Evolutionary conservation across 2,113 vertebrate species (phyloP).

Genomic region (Nyctibius bracteatus): DNA sequence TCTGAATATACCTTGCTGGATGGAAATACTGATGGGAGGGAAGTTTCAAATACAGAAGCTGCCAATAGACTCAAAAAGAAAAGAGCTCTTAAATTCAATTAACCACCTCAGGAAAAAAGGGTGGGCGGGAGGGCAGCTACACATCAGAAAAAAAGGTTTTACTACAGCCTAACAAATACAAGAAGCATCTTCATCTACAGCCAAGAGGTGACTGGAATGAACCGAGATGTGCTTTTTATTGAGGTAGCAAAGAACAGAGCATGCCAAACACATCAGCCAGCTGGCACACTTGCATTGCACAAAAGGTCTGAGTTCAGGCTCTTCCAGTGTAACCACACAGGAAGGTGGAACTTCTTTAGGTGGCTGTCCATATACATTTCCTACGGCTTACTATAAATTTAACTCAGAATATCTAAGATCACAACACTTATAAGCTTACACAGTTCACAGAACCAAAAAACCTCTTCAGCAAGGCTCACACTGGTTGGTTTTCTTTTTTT

Average conservation of each 20-base stretch:
- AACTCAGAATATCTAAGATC: not conserved
- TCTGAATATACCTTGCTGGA: not conserved
- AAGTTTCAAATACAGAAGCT: not conserved
- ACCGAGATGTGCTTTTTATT: not conserved
- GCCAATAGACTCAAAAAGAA: not conserved
- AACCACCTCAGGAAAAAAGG: not conserved
- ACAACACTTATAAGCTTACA: not conserved
- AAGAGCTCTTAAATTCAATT: not conserved
- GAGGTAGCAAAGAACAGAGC: not conserved
- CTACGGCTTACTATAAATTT: not conserved
- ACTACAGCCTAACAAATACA: not conserved
- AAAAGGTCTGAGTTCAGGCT: not conserved
- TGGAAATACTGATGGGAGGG: not conserved
- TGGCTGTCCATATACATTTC: too few species aligned
- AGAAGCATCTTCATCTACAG: not conserved
- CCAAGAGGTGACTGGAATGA: not conserved
- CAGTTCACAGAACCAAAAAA: not conserved
- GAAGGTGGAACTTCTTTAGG: too few species aligned
- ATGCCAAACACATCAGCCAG: not conserved
- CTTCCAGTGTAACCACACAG: not conserved
- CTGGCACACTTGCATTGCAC: not conserved
- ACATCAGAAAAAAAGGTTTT: not conserved
- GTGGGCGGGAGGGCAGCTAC: not conserved
- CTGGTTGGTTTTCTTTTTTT: not conserved
- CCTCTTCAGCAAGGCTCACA: not conserved